Conservation (phyloP, 2,888 invertebrate species). For the Diarsia rubi region DNA sequence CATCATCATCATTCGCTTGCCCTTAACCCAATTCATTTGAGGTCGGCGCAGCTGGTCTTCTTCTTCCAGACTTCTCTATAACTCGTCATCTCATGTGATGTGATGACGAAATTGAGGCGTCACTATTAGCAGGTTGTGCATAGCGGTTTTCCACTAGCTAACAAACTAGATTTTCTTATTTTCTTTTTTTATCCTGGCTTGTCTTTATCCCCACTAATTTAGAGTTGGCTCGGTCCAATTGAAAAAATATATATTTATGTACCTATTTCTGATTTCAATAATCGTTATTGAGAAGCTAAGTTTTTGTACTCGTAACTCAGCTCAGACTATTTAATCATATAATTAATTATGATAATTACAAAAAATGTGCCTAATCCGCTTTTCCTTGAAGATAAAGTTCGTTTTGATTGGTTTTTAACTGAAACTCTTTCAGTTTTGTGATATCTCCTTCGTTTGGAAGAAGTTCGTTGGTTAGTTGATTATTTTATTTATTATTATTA, state of each 20-base stretch:
- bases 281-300: background rate
- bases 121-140: background rate
- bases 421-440: conserved; percentile 37
- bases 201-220: background rate
- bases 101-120: background rate
- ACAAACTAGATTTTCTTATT: background rate
- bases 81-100: too few relatives aligned
- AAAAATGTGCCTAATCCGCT: conserved; percentile 40
- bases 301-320: background rate
- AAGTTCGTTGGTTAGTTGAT: conserved; percentile 34
- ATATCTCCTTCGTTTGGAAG: conserved; percentile 4
- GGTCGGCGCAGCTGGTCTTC: too few relatives aligned
- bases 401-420: conserved; percentile 18
- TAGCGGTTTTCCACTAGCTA: background rate
- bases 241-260: background rate
- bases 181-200: background rate
- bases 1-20: too few relatives aligned
- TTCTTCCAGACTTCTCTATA: too few relatives aligned
- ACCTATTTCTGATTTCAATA: background rate
- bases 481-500: conserved; percentile 1
- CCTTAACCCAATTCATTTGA: too few relatives aligned
- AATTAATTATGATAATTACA: conserved; percentile 58
- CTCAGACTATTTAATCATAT: conserved; percentile 34
- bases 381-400: conserved; percentile 40
- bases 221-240: background rate